phyloP scores from a whole-genome alignment of 2,888 invertebrate species.

The Cheilosia impressa region DNA sequence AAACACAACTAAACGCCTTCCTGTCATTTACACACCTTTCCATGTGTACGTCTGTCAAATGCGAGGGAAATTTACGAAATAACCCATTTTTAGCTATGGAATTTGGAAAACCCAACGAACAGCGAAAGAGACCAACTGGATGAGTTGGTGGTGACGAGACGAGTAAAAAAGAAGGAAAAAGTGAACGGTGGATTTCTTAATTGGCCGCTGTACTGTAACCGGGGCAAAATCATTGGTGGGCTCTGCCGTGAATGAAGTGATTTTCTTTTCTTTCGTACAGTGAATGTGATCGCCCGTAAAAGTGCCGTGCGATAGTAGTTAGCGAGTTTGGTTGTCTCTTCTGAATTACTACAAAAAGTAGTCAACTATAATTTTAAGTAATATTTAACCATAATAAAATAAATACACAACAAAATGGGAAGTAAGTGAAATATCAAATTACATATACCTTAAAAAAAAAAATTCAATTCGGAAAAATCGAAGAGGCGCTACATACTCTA shows the following conservation, averaged over 20 bases:
- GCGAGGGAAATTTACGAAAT: conserved; percentile 50
- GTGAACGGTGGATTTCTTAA: conserved; percentile 70
- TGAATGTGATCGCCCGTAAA: conserved; percentile 71
- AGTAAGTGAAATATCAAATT: conserved; percentile 82
- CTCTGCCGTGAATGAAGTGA: conserved; percentile 59
- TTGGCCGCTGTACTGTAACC: conserved; percentile 56
- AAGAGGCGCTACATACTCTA: conserved; percentile 30
- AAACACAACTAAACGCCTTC: conserved; percentile 15
- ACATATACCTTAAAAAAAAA: not conserved
- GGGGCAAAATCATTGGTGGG: conserved; percentile 55
- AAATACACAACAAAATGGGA: conserved; percentile 83
- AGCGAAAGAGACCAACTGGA: conserved; percentile 58
- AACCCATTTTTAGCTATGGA: conserved; percentile 47
- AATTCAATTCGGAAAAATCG: conserved; percentile 32
- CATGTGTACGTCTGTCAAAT: conserved; percentile 57
- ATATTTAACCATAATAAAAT: conserved; percentile 31
- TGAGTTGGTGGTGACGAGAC: conserved; percentile 69
- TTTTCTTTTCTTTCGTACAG: conserved; percentile 73
- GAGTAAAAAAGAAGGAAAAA: conserved; percentile 62
- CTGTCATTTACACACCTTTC: conserved; percentile 19
- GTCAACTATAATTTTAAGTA: conserved; percentile 45
- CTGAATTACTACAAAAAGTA: conserved; percentile 33
- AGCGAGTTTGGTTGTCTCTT: conserved; percentile 52
- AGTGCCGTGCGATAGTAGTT: conserved; percentile 58
- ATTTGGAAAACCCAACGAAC: conserved; percentile 58